Evolutionary conservation across 37 sponge, comb jelly and placozoan genomes (phyloP), one percentile per base, ranked within the genome.

Genomic region (Ianthella basta): DNA sequence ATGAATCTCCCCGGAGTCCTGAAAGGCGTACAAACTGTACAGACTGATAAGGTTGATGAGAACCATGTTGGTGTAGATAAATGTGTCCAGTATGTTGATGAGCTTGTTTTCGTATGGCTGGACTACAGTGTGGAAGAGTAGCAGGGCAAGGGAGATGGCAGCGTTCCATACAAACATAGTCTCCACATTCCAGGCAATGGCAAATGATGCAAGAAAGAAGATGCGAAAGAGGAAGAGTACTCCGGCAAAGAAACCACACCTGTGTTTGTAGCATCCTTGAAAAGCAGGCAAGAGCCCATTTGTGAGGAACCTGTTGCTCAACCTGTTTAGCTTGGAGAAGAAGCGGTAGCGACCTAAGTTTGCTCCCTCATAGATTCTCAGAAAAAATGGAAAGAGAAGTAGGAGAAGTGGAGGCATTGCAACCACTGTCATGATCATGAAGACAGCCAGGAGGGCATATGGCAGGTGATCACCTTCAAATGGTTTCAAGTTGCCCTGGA

Each of bases 231-330:
- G 25, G 69, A 94, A 90, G 64, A 88, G 85, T 23, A 94, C 32
- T 20, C 94, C 90, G 27, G 94, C 88, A 86, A 94, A 90, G 73
- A 83, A 94, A 0, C 91, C 79, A 44, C 53, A 79, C 29, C 88
- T 82, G 33, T 90, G 84, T 38, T 85, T 82, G 44, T 88, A 94
- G 53, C 91, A 88, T 5, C 91, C 91, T 34, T 90, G 81, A 56
- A 90, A 94, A 0, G 70, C 83, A 27, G 82, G 72, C n/a, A 94
- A 44, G 39, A 94, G 86, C 18, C 60, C 84, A 15, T 83, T 60
- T 20, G 32, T 39, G 3, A 82, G 64, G 61, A 65, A 63, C 65
- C 63, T 23, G 29, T 34, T 82, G 0, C 19, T 35, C 65, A 39
- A 75, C 14, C 25, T 1, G 53, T 75, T 50, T 1, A 75, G 25